Evolutionary conservation across 1,140 invertebrate species (phyloP).

Genomic region (Caerostris darwini): DNA sequence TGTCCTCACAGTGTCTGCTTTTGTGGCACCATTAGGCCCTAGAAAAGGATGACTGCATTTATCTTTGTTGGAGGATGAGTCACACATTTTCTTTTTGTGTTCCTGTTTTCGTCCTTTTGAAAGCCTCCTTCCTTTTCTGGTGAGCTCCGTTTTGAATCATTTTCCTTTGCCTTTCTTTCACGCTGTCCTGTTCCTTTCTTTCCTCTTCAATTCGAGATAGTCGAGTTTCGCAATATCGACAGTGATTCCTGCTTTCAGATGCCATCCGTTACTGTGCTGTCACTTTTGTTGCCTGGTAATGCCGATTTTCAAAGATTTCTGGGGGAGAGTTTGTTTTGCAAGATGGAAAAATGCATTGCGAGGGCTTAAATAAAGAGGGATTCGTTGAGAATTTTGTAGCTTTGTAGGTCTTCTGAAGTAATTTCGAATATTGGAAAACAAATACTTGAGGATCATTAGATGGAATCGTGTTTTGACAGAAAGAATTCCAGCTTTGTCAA

Average conservation of each 20-base stretch:
- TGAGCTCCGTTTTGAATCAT: constrained; percentile 7
- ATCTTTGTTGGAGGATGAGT: constrained; percentile 36
- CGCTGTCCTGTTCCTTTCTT: not conserved
- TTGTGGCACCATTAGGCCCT: not conserved
- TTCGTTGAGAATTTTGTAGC: not conserved
- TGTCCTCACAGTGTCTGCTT: not conserved
- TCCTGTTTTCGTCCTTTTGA: not conserved
- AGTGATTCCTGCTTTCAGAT: constrained; percentile 28
- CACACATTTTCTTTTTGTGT: not conserved
- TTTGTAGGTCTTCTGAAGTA: not conserved
- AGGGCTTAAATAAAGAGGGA: not conserved
- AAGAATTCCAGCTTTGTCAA: not conserved
- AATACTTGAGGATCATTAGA: not conserved
- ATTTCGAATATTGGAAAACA: constrained; percentile 17
- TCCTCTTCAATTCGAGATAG: not conserved
- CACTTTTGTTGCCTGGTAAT: not conserved
- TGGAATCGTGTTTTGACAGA: not conserved
- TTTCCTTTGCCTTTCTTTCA: not conserved
- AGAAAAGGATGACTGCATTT: constrained; percentile 36
- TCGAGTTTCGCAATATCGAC: constrained; percentile 6
- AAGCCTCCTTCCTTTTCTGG: not conserved
- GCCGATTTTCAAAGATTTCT: not conserved
- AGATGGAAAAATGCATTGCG: not conserved
- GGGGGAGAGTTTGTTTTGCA: not conserved
- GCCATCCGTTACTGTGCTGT: not conserved